Evolutionary conservation across 2,797 vertebrate genomes (phyloP).

Genomic region (Hipposideros larvatus): DNA sequence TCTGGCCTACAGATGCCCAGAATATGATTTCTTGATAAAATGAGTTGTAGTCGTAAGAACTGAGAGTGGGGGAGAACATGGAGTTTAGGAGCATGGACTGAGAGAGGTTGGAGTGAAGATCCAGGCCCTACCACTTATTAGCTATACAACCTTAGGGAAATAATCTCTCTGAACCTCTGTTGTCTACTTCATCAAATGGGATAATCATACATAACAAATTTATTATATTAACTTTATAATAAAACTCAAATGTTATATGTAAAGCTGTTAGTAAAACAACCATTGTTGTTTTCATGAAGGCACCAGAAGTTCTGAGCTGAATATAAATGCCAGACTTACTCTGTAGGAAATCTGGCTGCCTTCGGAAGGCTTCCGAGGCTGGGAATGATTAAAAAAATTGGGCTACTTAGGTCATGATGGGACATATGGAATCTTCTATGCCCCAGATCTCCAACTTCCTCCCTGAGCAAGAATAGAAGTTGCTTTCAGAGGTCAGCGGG

Average conservation of each 20-base stretch:
- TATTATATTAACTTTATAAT: not conserved
- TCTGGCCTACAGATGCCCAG: not conserved
- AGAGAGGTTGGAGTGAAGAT: not conserved
- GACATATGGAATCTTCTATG: not conserved
- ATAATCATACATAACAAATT: not conserved
- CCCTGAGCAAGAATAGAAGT: conserved; percentile 6
- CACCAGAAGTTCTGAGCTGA: not conserved
- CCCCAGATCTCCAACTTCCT: not conserved
- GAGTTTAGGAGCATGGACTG: not conserved
- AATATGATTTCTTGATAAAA: not conserved
- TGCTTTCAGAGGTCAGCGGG: not conserved
- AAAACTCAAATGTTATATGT: not conserved
- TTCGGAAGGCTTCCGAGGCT: not conserved
- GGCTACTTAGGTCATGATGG: not conserved
- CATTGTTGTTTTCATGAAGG: not conserved
- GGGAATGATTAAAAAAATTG: not conserved
- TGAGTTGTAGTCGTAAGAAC: not conserved
- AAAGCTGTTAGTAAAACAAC: not conserved
- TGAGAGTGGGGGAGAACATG: not conserved
- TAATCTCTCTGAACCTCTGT: not conserved
- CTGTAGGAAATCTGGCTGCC: not conserved
- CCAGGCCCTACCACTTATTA: not conserved
- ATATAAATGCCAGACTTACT: not conserved
- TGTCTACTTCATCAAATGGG: not conserved
- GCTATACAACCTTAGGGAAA: not conserved